Evolutionary conservation across 2,797 vertebrate species (phyloP), one percentile per base, ranked within the genome.

Genomic region (Cichlasoma orientale): DNA sequence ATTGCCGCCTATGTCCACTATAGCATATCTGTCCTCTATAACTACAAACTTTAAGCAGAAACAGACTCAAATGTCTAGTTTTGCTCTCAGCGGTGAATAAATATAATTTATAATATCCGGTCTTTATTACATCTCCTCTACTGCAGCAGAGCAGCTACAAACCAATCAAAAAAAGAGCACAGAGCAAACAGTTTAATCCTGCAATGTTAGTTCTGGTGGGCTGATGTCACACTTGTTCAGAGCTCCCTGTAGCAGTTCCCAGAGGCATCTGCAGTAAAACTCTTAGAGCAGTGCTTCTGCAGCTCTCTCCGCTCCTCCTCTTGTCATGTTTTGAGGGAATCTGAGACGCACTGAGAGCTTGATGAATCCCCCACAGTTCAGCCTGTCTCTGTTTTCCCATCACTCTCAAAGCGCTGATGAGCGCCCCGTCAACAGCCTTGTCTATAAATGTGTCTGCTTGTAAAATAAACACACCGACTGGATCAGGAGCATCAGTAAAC

Each of bases 331-430:
- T 59, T 70, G 74, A 82, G 31, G 77, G 71, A 90, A 87, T 85
- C 16, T 9, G 33, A 86, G 71, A 90, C 82, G 82, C 79, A 77
- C 52, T 53, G 3, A 84, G 83, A 85, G 68, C 52, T n/a, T 21
- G 69, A 84, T 86, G 72, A 86, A 84, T 89, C 75, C 77, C 82
- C 83, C 73, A 61, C 72, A 79, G 80, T 50, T 82, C 56, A 68
- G 74, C 75, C 80, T 47, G 52, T 87, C 63, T 84, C 78, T 75
- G 76, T 84, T 81, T 81, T 78, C 73, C 36, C 71, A 50, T 82
- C 74, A 56, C 66, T 77, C 84, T 81, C 75, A 9, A 56, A 68
- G 79, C 29, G 6, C 21, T 7, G 50, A 80, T 47, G 74, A 80
- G 70, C 27, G 44, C 61, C 69, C 53, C 13, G 7, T 84, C 66